A percentile compares a stretch with the other conserved stretches of the same genome.
Conservation (phyloP, 2,888 invertebrate species). For the Aphodius granarius region DNA sequence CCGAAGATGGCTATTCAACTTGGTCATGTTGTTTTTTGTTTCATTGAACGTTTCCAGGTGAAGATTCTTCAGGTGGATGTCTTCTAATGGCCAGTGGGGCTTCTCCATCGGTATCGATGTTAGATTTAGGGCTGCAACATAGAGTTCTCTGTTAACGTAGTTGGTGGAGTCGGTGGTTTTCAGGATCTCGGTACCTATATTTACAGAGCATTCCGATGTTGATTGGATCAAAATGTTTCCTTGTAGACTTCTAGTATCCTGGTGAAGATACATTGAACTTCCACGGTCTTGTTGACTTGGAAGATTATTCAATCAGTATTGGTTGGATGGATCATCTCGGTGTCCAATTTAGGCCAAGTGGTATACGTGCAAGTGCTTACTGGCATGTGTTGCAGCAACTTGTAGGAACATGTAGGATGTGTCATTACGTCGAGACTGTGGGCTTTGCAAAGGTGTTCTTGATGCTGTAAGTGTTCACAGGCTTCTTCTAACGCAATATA, state of each 20-base stretch:
- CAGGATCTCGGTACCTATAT: background rate
- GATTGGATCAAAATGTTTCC: no score
- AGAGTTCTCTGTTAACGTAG: background rate
- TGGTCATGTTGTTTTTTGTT: background rate
- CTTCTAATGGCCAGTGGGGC: conserved; percentile 8
- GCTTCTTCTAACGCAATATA: no score
- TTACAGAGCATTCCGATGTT: no score
- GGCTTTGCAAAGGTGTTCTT: background rate
- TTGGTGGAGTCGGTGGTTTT: background rate
- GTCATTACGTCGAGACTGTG: background rate
- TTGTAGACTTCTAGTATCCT: background rate
- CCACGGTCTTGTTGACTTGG: no score
- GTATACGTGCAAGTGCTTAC: background rate
- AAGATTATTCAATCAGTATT: background rate
- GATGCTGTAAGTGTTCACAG: no score
- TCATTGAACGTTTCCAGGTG: conserved; percentile 1
- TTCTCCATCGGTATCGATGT: background rate
- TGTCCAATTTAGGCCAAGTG: no score
- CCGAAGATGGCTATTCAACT: background rate
- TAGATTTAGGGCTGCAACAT: background rate
- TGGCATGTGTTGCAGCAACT: background rate
- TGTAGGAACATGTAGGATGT: conserved; percentile 3
- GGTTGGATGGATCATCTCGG: background rate
- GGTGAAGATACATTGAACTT: background rate
- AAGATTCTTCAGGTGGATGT: background rate